Conservation (phyloP, 2,113 vertebrate genomes). For the Albula glossodonta region DNA sequence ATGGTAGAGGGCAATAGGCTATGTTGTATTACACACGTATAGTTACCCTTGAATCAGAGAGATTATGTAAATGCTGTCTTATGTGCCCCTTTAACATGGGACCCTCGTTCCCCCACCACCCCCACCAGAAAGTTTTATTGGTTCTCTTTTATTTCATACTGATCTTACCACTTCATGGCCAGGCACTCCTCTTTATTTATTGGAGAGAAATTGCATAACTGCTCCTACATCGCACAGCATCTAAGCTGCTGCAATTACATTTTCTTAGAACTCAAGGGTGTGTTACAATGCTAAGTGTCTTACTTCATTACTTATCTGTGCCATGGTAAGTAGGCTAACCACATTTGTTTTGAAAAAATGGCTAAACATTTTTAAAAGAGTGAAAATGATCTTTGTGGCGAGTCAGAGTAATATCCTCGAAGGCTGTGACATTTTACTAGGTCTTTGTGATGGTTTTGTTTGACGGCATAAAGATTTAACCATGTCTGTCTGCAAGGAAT, state of each 20-base stretch:
- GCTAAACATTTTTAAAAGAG: background rate
- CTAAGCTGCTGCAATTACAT: background rate
- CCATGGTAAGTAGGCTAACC: background rate
- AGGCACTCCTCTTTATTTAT: background rate
- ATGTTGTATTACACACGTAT: background rate
- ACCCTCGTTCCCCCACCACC: no score
- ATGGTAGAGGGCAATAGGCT: no score
- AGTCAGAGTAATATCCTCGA: background rate
- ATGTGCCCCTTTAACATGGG: no score
- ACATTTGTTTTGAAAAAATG: background rate
- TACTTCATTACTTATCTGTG: background rate
- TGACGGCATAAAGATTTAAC: background rate
- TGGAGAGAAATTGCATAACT: background rate
- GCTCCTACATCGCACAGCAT: background rate
- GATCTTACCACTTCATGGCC: background rate
- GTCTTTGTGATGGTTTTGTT: slow-evolving; percentile 12
- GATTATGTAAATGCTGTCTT: background rate
- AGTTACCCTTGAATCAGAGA: background rate
- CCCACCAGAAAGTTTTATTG: background rate
- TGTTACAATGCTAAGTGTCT: background rate
- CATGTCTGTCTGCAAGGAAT: background rate
- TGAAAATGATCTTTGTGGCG: background rate
- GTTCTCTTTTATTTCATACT: background rate
- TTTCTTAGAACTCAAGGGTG: background rate
- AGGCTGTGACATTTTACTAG: slow-evolving; percentile 9